Evolutionary conservation across 2,113 vertebrate genomes (phyloP), one percentile per base, ranked within the genome.

Genomic region (Baryphthengus martii): DNA sequence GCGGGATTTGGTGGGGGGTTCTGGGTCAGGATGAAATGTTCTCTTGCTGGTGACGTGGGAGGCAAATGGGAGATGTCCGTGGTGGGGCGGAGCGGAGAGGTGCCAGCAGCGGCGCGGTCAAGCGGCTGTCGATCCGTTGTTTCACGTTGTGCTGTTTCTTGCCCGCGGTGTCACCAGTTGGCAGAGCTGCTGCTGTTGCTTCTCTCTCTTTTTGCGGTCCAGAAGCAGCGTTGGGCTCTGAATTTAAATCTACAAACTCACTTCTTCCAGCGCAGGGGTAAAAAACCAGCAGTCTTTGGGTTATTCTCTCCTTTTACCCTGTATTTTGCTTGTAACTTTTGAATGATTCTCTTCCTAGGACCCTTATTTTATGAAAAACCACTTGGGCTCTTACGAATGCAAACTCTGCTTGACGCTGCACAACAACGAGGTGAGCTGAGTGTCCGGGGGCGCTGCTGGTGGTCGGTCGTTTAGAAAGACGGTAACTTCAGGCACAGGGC

Each of bases 361-460:
- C 49, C 99, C 99, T 0, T 99, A 99, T 78, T 99, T 99, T 95
- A 99, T 99, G 99, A 99, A 99, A 82, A 99, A 99, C 90, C 99
- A 99, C 88, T 96, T 99, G 97, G 99, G 99, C 23, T 99, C 99
- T 4, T 99, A 99, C 0, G 99, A 99, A 76, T 99, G 99, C 95
- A 99, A 99, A 93, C 98, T 99, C 33, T 99, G 99, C 91, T 98
- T 99, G 76, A 99, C 99, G 0, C 98, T 99, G 50, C 99, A 99
- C 94, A 99, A 99, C 97, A 99, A 99, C 3, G 99, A 99, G 99
- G 99, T 99, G 80, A 71, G 97, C 20, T 26, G 56, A 19, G 11
- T 4, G 21, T 73, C 58, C 9, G 52, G 8, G 42, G 62, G 33
- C 5, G 26, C 40, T 12, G 21, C 3, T 53, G 17, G 59, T 73